These are phyloP conservation scores for Phrynocephalus vlangalii DNA, from an alignment of 2,797 vertebrate genomes.

Conservation along the genomic window DNA sequence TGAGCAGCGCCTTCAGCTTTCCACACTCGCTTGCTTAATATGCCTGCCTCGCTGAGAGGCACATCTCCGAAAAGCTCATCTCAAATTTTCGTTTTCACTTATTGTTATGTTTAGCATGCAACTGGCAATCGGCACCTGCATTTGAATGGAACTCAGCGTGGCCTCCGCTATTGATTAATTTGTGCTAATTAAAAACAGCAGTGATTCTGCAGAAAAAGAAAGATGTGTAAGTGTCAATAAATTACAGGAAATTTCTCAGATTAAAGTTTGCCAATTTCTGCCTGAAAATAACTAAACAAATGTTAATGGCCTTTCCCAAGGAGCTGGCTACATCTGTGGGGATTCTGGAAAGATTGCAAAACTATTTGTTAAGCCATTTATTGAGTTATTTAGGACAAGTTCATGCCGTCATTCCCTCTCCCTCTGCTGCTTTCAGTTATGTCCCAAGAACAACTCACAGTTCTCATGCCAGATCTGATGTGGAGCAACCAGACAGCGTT, in stretches of 20 bases:
- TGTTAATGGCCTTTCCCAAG: constrained; percentile 62
- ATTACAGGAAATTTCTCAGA: constrained; percentile 72
- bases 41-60: constrained; percentile 36
- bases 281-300: constrained; percentile 75
- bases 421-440: neutral
- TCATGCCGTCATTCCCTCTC: neutral
- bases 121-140: constrained; percentile 69
- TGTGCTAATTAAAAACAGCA: constrained; percentile 76
- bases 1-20: constrained; percentile 44
- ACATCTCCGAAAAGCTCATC: constrained; percentile 17
- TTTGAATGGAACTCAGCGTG: constrained; percentile 65
- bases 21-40: constrained; percentile 38
- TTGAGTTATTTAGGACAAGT: constrained; percentile 27
- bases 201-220: constrained; percentile 72
- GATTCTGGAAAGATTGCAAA: constrained; percentile 16
- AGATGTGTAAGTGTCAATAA: constrained; percentile 77
- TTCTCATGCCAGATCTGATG: neutral
- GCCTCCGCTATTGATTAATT: constrained; percentile 79
- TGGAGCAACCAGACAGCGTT: neutral
- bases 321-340: constrained; percentile 44
- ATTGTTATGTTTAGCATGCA: constrained; percentile 68
- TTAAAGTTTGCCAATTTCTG: constrained; percentile 74
- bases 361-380: constrained; percentile 9
- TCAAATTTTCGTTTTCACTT: constrained; percentile 59
- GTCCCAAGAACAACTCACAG: constrained; percentile 2